Conservation (phyloP, 2,797 vertebrate genomes). For the Crypturellus tataupa region DNA sequence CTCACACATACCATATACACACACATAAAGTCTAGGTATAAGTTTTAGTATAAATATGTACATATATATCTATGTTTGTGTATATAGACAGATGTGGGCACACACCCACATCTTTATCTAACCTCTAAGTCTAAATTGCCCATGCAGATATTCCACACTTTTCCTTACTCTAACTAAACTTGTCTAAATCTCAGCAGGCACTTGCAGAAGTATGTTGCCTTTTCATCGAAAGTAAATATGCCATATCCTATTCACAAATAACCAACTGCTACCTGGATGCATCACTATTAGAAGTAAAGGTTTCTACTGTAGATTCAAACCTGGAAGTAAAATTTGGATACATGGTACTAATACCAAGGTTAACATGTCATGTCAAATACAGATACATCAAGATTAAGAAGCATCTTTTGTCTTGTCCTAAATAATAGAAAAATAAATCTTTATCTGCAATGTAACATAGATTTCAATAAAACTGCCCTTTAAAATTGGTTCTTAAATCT, state of each 20-base stretch:
- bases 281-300: background rate
- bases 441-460: conserved; percentile 22
- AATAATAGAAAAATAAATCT: conserved; percentile 40
- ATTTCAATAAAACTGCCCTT: conserved; percentile 50
- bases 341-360: conserved; percentile 4
- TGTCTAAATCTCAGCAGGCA: background rate
- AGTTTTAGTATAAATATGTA: background rate
- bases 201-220: background rate
- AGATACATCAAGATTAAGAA: conserved; percentile 25
- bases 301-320: background rate
- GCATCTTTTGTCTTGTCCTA: conserved; percentile 2
- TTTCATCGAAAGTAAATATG: conserved; percentile 14
- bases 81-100: background rate
- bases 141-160: background rate
- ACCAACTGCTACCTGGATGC: background rate
- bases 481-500: background rate
- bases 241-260: background rate
- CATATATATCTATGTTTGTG: background rate
- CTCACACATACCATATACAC: background rate
- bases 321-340: background rate
- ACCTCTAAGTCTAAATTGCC: background rate
- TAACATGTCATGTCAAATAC: conserved; percentile 42
- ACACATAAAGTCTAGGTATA: background rate
- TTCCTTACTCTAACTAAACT: background rate
- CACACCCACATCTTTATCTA: background rate